phyloP scores from a whole-genome alignment of 1,140 invertebrate species.

The Pentalonia nigronervosa region DNA sequence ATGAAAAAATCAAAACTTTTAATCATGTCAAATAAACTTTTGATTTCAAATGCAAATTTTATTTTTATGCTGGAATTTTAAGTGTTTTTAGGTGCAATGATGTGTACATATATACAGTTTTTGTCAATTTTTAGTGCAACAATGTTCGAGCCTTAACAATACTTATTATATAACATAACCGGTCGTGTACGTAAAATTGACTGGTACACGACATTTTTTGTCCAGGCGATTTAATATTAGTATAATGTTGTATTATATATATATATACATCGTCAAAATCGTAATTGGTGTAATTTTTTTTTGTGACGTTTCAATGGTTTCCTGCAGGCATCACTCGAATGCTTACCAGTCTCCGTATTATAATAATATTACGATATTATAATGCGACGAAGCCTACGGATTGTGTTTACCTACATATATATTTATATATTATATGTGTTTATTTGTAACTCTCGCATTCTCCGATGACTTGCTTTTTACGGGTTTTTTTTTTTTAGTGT shows the following conservation, averaged over 20 bases:
- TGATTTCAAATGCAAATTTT: no score
- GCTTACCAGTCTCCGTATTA: background rate
- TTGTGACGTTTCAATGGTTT: background rate
- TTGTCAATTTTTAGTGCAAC: background rate
- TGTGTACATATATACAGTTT: no score
- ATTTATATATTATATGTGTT: background rate
- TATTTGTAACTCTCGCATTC: background rate
- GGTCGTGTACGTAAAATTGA: background rate
- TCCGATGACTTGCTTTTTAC: constrained; percentile 22
- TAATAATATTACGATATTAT: background rate
- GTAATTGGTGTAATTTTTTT: background rate
- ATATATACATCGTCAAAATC: background rate
- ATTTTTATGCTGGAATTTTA: background rate
- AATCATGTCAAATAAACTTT: background rate
- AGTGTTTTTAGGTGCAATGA: background rate
- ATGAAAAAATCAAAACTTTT: no score
- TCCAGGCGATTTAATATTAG: background rate
- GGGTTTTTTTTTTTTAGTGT: background rate
- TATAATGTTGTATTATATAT: background rate
- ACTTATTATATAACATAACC: background rate
- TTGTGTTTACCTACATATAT: background rate
- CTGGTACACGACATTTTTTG: background rate
- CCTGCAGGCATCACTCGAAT: background rate
- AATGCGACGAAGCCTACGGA: background rate
- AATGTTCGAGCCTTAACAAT: background rate